phyloP scores from a whole-genome alignment of 2,113 vertebrate genomes.

The Oncorhynchus nerka region DNA sequence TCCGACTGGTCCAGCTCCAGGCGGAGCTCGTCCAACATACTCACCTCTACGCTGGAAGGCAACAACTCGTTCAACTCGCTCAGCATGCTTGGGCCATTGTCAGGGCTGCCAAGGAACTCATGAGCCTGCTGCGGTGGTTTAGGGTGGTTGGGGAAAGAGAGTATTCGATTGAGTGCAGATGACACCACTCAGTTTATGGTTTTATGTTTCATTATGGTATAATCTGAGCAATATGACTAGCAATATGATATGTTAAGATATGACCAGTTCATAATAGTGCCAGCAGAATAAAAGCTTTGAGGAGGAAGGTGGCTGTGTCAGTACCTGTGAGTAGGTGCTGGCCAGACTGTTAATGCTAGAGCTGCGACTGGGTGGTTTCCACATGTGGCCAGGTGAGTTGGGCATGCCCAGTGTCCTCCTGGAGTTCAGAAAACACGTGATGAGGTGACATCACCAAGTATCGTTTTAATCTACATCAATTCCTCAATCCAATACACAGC shows the following conservation, averaged over 20 bases:
- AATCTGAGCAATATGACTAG: too few relatives aligned
- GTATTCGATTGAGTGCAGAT: background rate
- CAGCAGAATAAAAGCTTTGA: too few relatives aligned
- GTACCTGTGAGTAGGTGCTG: constrained; percentile 90
- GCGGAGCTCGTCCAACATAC: constrained; percentile 85
- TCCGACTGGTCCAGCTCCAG: constrained; percentile 91
- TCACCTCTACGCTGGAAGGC: constrained; percentile 60
- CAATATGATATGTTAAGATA: too few relatives aligned
- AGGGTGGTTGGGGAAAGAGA: background rate
- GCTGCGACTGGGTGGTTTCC: constrained; percentile 92
- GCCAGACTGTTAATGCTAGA: constrained; percentile 94
- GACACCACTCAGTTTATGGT: background rate
- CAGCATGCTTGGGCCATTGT: constrained; percentile 78
- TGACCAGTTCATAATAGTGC: too few relatives aligned
- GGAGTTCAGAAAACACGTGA: constrained; percentile 29
- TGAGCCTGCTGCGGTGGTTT: constrained; percentile 68
- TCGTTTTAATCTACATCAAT: background rate
- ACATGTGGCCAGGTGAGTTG: constrained; percentile 82
- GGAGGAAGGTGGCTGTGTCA: background rate
- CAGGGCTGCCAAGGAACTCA: constrained; percentile 82
- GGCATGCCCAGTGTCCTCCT: constrained; percentile 83
- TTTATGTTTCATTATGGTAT: too few relatives aligned
- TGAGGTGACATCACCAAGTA: background rate
- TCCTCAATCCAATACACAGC: background rate
- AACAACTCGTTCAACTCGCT: constrained; percentile 74